Conservation (phyloP, 2,888 invertebrate genomes). For the Drosophila infuscata region DNA sequence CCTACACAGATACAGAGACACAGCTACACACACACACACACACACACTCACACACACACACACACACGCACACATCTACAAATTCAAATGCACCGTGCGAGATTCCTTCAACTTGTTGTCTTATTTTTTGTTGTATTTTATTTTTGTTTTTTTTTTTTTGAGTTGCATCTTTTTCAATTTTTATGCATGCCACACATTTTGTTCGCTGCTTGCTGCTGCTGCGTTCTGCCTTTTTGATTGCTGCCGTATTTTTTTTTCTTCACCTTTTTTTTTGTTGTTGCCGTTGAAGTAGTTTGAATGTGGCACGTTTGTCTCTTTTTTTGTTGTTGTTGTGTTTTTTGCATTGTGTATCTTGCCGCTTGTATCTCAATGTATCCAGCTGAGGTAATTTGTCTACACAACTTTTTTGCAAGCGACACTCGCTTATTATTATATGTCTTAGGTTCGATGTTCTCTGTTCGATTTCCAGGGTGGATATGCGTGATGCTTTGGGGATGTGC, state of each 20-base stretch:
- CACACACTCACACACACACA: constrained; percentile 13
- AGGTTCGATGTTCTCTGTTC: neutral
- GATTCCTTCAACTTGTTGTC: constrained; percentile 49
- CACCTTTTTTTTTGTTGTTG: constrained; percentile 33
- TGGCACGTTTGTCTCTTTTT: constrained; percentile 70
- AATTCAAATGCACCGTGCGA: constrained; percentile 67
- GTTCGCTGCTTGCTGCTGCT: constrained; percentile 35
- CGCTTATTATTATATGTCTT: constrained; percentile 24
- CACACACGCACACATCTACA: constrained; percentile 32
- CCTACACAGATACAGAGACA: constrained; percentile 52
- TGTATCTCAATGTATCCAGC: constrained; percentile 12
- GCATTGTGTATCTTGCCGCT: neutral
- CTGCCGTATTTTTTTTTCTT: constrained; percentile 38
- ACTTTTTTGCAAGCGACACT: constrained; percentile 45
- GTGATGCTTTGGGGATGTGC: constrained; percentile 14
- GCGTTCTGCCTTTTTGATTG: constrained; percentile 50
- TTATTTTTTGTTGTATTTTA: constrained; percentile 17
- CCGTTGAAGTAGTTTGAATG: constrained; percentile 73
- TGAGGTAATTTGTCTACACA: constrained; percentile 59
- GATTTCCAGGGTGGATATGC: constrained; percentile 25
- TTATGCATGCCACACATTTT: constrained; percentile 76
- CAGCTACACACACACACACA: constrained; percentile 31
- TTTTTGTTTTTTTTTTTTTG: constrained; percentile 19
- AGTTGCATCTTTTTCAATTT: constrained; percentile 79
- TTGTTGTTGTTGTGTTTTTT: constrained; percentile 13